Evolutionary conservation across 2,888 invertebrate genomes (phyloP).

Genomic region (Pardosa pseudoannulata): DNA sequence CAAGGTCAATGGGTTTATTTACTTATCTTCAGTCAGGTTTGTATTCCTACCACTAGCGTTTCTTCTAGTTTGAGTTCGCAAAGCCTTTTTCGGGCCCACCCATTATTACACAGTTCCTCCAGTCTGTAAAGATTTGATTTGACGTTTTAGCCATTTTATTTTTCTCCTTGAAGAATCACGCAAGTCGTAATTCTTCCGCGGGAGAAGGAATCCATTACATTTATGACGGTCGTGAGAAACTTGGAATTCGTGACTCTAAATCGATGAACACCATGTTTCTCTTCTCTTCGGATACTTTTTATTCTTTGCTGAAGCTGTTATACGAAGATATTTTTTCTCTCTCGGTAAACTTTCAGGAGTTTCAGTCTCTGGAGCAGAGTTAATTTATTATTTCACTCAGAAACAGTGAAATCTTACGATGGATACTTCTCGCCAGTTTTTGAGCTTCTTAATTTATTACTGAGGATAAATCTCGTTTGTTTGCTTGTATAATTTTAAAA

Average conservation of each 20-base stretch:
- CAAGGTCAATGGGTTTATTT: constrained; percentile 53
- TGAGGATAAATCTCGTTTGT: too few species aligned
- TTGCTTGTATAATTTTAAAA: too few species aligned
- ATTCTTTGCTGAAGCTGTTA: too few species aligned
- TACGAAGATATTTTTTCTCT: too few species aligned
- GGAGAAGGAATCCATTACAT: constrained; percentile 30
- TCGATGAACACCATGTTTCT: not conserved
- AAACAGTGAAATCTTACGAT: too few species aligned
- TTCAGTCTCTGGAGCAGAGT: too few species aligned
- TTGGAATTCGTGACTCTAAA: constrained; percentile 44
- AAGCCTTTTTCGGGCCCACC: not conserved
- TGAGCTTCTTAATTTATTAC: too few species aligned
- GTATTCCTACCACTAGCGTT: not conserved
- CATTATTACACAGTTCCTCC: constrained; percentile 40
- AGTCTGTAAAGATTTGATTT: not conserved
- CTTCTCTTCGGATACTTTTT: not conserved
- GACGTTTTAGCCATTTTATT: not conserved
- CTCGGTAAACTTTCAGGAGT: too few species aligned
- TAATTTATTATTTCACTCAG: too few species aligned
- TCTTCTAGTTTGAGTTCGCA: constrained; percentile 9
- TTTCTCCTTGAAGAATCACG: not conserved
- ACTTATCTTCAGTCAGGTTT: constrained; percentile 33
- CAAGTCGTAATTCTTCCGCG: not conserved
- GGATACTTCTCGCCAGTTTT: too few species aligned
- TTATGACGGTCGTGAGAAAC: constrained; percentile 23